Percentiles rank a stretch among this genome's conserved stretches.
phyloP scores from a whole-genome alignment of 2,113 vertebrate species.

The Brachyhypopomus occidentalis region DNA sequence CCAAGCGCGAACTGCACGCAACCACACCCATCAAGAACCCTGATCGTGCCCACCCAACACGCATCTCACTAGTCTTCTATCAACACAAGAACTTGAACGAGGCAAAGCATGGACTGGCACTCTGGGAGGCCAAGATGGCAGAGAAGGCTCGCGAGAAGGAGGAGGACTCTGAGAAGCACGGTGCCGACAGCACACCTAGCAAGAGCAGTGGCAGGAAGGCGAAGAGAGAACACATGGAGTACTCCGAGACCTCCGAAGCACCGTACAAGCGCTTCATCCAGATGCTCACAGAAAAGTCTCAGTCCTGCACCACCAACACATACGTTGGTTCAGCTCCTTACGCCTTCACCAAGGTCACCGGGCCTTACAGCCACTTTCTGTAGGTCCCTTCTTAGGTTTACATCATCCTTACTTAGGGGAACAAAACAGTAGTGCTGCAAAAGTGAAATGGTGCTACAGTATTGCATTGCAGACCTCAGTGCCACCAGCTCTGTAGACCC shows the following conservation, averaged over 20 bases:
- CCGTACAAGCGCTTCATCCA: conserved; percentile 88
- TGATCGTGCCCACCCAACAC: conserved; percentile 86
- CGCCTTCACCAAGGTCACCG: conserved; percentile 97
- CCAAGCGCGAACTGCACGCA: conserved; percentile 94
- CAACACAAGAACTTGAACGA: conserved; percentile 98
- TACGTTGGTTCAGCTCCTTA: conserved; percentile 91
- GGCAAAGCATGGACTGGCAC: conserved; percentile 90
- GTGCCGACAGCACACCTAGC: conserved; percentile 85
- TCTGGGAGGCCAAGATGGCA: conserved; percentile 97
- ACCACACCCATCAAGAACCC: conserved; percentile 93
- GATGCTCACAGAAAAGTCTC: conserved; percentile 84
- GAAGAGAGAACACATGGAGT: conserved; percentile 85
- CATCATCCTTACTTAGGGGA: conserved; percentile 67
- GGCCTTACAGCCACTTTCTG: conserved; percentile 92
- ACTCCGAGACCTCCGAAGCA: conserved; percentile 78
- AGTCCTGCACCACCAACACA: conserved; percentile 91
- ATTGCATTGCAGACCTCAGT: conserved; percentile 51
- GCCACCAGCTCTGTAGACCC: conserved; percentile 51
- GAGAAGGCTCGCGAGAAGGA: conserved; percentile 95
- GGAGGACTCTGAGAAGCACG: conserved; percentile 88
- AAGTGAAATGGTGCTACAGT: conserved; percentile 66
- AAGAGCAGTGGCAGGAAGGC: conserved; percentile 85
- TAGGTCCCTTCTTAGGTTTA: conserved; percentile 68
- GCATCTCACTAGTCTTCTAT: conserved; percentile 97
- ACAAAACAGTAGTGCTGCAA: conserved; percentile 59